phyloP scores from a whole-genome alignment of 1,140 invertebrate genomes.

The Glossosoma conforme region DNA sequence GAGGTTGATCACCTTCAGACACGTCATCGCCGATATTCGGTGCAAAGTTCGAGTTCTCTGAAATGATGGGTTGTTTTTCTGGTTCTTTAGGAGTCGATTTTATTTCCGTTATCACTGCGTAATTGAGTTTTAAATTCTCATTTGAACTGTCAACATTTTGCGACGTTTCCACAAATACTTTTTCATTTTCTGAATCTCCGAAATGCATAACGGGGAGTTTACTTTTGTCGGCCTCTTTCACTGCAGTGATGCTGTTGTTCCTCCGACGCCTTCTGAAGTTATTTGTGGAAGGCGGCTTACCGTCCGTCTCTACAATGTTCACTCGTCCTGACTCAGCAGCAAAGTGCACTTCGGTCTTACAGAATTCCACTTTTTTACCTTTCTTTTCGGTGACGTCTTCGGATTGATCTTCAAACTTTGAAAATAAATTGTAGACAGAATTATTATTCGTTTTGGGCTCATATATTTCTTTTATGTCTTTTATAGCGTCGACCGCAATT shows the following conservation, averaged over 20 bases:
- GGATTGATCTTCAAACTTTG: constrained; percentile 32
- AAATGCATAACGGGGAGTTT: constrained; percentile 44
- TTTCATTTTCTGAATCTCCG: constrained; percentile 51
- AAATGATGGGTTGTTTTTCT: constrained; percentile 34
- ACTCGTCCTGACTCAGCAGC: constrained; percentile 76
- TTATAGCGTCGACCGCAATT: constrained; percentile 53
- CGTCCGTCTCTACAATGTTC: constrained; percentile 81
- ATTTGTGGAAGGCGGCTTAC: constrained; percentile 75
- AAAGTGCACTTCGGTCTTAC: constrained; percentile 82
- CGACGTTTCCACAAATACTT: constrained; percentile 15
- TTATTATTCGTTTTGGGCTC: constrained; percentile 7
- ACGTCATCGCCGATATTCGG: constrained; percentile 14
- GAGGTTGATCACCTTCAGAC: constrained; percentile 51
- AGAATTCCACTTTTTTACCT: constrained; percentile 75
- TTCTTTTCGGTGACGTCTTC: constrained; percentile 41
- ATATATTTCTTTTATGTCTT: constrained; percentile 38
- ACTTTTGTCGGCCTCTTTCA: constrained; percentile 42
- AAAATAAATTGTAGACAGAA: constrained; percentile 1
- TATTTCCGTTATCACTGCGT: constrained; percentile 27
- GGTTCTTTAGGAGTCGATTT: constrained; percentile 19
- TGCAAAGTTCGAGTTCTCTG: constrained; percentile 19
- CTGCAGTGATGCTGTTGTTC: constrained; percentile 41
- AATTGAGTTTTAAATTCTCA: constrained; percentile 24
- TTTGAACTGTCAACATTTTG: constrained; percentile 1
- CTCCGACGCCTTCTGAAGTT: constrained; percentile 64